These are phyloP conservation scores for Paraescarpia echinospica DNA, from an alignment of 1,140 invertebrate species.

Conservation along the genomic window DNA sequence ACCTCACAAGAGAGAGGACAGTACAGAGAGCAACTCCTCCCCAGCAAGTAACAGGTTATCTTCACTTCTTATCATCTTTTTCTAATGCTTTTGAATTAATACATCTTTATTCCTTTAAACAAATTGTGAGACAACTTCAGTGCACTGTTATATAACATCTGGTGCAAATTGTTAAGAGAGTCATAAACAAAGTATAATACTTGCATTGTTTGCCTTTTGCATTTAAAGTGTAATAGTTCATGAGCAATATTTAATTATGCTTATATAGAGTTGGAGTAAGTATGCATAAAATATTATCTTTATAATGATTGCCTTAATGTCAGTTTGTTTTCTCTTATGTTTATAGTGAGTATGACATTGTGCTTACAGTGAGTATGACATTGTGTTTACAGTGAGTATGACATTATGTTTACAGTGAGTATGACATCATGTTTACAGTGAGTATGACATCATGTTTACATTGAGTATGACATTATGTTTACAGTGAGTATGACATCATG, in stretches of 20 bases:
- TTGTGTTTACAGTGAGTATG: too few species aligned
- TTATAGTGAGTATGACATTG: too few species aligned
- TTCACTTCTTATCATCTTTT: not conserved
- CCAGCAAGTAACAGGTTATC: not conserved
- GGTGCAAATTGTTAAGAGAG: not conserved
- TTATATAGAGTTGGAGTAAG: not conserved
- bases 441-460: not conserved
- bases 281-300: too few species aligned
- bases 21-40: not conserved
- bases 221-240: not conserved
- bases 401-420: not conserved
- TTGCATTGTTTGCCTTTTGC: not conserved
- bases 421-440: too few species aligned
- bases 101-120: not conserved
- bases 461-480: not conserved
- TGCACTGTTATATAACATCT: not conserved
- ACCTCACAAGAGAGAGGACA: not conserved
- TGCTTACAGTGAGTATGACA: not conserved
- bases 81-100: not conserved
- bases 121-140: not conserved
- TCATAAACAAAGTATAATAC: not conserved
- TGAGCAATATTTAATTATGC: not conserved
- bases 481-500: not conserved
- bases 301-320: too few species aligned
- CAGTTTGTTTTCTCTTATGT: too few species aligned